Percentiles rank a stretch among this genome's conserved stretches.
Evolutionary conservation across 2,113 vertebrate species (phyloP).

Genomic region (Notothenia rossii): DNA sequence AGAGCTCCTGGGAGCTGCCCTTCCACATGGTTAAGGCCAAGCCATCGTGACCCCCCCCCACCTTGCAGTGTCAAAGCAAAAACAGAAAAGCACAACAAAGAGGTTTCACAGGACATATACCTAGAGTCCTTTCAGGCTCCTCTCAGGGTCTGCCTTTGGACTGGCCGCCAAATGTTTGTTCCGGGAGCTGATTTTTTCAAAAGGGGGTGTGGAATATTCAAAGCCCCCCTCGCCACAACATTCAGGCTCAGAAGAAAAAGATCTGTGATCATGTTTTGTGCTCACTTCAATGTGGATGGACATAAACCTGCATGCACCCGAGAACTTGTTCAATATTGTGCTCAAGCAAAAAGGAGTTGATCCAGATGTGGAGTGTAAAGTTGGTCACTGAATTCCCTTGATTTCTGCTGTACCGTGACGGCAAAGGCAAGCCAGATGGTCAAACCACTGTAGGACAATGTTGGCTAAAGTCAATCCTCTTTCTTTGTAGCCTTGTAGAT

Average conservation of each 20-base stretch:
- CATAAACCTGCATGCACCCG: background rate
- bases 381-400: background rate
- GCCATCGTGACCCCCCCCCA: slow-evolving; percentile 27
- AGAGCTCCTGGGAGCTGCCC: slow-evolving; percentile 70
- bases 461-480: slow-evolving; percentile 3
- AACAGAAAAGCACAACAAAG: slow-evolving; percentile 74
- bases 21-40: slow-evolving; percentile 70
- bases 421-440: slow-evolving; percentile 1
- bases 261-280: background rate
- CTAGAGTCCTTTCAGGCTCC: slow-evolving; percentile 27
- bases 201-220: background rate
- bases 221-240: background rate
- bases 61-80: slow-evolving; percentile 76
- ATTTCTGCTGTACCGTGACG: background rate
- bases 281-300: background rate
- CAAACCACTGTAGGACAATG: background rate
- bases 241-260: background rate
- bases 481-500: background rate
- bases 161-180: slow-evolving; percentile 1
- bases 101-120: slow-evolving; percentile 36
- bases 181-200: slow-evolving; percentile 19
- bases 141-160: slow-evolving; percentile 27
- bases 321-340: background rate
- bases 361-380: background rate
- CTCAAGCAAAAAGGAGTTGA: background rate